Evolutionary conservation across 2,797 vertebrate species (phyloP), one percentile per base, ranked within the genome.

Genomic region (Sebastiscus albofasciatus): DNA sequence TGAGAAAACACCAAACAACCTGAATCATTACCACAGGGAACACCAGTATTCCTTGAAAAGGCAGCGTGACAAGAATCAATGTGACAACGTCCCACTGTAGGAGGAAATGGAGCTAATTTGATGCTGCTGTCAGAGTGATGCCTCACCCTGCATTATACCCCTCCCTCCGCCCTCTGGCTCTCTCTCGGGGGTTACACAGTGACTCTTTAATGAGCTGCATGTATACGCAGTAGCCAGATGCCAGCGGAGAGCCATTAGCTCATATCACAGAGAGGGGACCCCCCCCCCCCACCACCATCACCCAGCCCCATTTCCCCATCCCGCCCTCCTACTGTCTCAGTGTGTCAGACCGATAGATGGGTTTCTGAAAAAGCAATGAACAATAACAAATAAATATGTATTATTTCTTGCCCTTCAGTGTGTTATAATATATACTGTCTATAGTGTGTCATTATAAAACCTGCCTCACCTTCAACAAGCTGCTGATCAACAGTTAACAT

Each of bases 171-270:
- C 52, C 71, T 6, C 12, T 2, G 26, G 13, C 42, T n/a, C 20
- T 69, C 75, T 67, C 66, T 61, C 0, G 59, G 24, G 75, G 64
- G 33, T 67, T 76, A 74, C 72, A 66, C 65, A 54, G 62, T 81
- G 83, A 88, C 52, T 83, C 29, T 64, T 75, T 88, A 81, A 89
- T 90, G 83, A 92, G 84, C 83, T 79, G 65, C 67, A 62, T 81
- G 79, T 69, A 83, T 49, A 61, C 86, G 75, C 83, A 85, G 77
- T 69, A 68, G 81, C 81, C 90, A 90, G 91, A 94, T 92, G 93
- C 91, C 90, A 89, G 79, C 3, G 69, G 81, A 92, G 82, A 79
- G 79, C 87, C 91, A 93, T 95, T 94, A 94, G 91, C 91, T 95
- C 92, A 90, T 86, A 87, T 90, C 77, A 91, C 92, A 80, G 49